phyloP scores from a whole-genome alignment of 2,888 invertebrate genomes.

The Drosophila algonquin region DNA sequence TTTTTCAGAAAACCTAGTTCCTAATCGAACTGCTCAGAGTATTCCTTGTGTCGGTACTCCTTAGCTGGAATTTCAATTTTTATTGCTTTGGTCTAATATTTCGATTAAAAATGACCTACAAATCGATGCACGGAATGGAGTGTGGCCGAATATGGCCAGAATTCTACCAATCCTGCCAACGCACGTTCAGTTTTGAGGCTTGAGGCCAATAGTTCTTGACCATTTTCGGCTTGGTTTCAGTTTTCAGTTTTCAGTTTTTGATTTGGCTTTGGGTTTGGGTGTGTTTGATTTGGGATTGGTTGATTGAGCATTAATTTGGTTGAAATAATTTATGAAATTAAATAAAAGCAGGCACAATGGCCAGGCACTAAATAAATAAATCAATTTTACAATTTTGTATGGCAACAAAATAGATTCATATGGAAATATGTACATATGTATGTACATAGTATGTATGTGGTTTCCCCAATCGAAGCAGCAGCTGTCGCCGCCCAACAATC shows the following conservation, averaged over 20 bases:
- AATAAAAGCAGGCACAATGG: slow-evolving; percentile 64
- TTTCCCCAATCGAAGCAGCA: not conserved
- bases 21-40: too few relatives aligned
- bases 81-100: slow-evolving; percentile 12
- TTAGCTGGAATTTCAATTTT: slow-evolving; percentile 3
- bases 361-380: slow-evolving; percentile 69
- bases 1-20: too few relatives aligned
- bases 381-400: slow-evolving; percentile 64
- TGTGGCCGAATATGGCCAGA: slow-evolving; percentile 20
- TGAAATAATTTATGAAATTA: slow-evolving; percentile 72
- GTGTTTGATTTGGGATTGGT: slow-evolving; percentile 35
- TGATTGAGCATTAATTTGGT: slow-evolving; percentile 64
- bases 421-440: slow-evolving; percentile 13
- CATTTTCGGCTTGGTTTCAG: slow-evolving; percentile 17
- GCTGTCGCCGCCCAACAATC: not conserved
- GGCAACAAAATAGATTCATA: slow-evolving; percentile 21
- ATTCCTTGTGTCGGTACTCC: not conserved
- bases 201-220: slow-evolving; percentile 32
- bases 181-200: not conserved
- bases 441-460: too few relatives aligned
- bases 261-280: slow-evolving; percentile 5
- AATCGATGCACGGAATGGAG: slow-evolving; percentile 14
- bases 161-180: not conserved
- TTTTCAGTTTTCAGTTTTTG: slow-evolving; percentile 41
- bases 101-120: slow-evolving; percentile 25